Conservation (phyloP, 2,113 vertebrate species). For the Drymodes brunneopygia region DNA sequence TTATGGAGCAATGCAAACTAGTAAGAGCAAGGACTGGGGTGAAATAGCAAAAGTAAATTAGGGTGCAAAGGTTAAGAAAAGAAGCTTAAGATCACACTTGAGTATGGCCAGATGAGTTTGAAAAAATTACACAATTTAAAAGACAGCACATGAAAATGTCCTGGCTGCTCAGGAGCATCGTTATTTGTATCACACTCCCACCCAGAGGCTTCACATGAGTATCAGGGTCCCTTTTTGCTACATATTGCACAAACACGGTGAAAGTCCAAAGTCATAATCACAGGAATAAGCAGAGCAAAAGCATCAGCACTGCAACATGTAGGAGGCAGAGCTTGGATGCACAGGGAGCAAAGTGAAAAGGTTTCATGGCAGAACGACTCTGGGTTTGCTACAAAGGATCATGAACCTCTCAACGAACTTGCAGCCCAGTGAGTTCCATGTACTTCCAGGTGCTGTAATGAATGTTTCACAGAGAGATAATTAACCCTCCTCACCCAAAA, state of each 20-base stretch:
- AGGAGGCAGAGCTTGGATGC: neutral
- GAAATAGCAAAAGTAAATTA: neutral
- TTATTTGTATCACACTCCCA: neutral
- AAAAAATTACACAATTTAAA: neutral
- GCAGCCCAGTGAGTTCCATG: neutral
- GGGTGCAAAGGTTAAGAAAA: neutral
- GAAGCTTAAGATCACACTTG: neutral
- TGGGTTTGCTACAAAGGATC: conserved; percentile 30
- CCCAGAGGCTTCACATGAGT: neutral
- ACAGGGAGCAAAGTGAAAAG: neutral
- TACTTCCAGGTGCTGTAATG: conserved; percentile 47
- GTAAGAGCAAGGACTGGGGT: neutral
- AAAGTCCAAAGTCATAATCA: neutral
- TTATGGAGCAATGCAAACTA: neutral
- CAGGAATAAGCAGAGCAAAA: neutral
- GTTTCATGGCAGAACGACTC: conserved; percentile 7
- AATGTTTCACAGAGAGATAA: conserved; percentile 53
- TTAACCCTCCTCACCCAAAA: conserved; percentile 44
- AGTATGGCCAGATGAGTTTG: neutral
- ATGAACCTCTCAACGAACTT: neutral
- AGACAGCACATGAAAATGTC: neutral
- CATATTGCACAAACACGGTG: neutral
- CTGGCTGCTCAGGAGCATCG: neutral
- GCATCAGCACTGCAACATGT: neutral
- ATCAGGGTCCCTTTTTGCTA: neutral